Conservation (phyloP, 2,797 vertebrate genomes). For the Labroides dimidiatus region DNA sequence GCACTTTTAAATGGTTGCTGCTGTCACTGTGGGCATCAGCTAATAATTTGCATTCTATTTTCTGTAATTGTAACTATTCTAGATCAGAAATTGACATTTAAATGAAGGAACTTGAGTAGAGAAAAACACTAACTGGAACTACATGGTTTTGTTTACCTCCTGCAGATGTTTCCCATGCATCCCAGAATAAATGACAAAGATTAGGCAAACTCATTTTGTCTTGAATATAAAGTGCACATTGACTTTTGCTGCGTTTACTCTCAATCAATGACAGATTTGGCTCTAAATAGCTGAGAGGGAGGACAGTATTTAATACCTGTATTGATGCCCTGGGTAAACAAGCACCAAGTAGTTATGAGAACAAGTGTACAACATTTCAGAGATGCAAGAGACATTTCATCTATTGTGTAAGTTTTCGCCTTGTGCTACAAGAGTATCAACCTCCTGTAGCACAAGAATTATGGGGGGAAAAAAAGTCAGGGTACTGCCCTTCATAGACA, state of each 20-base stretch:
- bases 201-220: constrained; percentile 16
- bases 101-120: neutral
- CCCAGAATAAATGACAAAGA: constrained; percentile 17
- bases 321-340: constrained; percentile 26
- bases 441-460: too few species aligned
- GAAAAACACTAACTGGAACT: neutral
- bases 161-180: constrained; percentile 5
- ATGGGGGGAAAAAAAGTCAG: too few species aligned
- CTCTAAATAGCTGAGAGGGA: constrained; percentile 46
- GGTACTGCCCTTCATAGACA: neutral
- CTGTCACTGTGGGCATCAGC: neutral
- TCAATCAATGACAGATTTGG: constrained; percentile 43
- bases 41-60: neutral
- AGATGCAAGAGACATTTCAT: too few species aligned
- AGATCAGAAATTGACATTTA: neutral
- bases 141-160: neutral
- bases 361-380: constrained; percentile 33
- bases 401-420: too few species aligned
- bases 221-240: constrained; percentile 44
- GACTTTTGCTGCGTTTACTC: constrained; percentile 34
- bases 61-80: neutral
- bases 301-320: constrained; percentile 50
- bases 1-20: neutral
- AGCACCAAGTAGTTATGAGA: constrained; percentile 57
- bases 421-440: too few species aligned